These are phyloP conservation scores for Eristalis arbustorum DNA, from an alignment of 2,888 invertebrate genomes.

Conservation along the genomic window DNA sequence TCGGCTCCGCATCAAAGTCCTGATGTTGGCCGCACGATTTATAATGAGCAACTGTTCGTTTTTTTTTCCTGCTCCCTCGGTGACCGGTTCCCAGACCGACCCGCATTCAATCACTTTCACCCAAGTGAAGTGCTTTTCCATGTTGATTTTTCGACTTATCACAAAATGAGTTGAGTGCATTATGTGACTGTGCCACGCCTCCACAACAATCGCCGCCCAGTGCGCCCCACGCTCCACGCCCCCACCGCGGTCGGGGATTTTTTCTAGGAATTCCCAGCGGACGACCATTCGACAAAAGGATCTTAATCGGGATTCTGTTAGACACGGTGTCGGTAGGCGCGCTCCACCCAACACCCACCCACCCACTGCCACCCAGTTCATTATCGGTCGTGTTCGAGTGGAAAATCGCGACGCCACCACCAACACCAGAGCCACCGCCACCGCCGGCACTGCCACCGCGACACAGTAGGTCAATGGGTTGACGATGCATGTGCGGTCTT, in stretches of 20 bases:
- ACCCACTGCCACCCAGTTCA: neutral
- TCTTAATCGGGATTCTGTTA: slow-evolving; percentile 63
- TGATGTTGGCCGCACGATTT: slow-evolving; percentile 45
- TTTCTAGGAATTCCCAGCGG: neutral
- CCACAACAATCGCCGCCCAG: neutral
- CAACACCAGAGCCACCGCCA: neutral
- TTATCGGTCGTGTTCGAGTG: slow-evolving; percentile 58
- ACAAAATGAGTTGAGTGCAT: slow-evolving; percentile 70
- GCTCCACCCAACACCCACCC: neutral
- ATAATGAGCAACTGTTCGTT: slow-evolving; percentile 62
- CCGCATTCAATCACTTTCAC: slow-evolving; percentile 32
- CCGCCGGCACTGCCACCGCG: neutral
- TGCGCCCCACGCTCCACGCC: no score
- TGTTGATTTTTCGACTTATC: slow-evolving; percentile 71
- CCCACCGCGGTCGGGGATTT: no score
- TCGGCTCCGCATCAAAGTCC: slow-evolving; percentile 16
- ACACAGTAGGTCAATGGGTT: slow-evolving; percentile 69
- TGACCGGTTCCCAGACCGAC: neutral
- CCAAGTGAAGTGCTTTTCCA: slow-evolving; percentile 68
- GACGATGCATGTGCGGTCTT: slow-evolving; percentile 52
- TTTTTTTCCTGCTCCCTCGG: slow-evolving; percentile 4
- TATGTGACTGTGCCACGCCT: slow-evolving; percentile 65
- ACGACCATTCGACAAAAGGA: slow-evolving; percentile 41
- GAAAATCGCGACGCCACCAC: slow-evolving; percentile 52
- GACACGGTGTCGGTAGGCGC: slow-evolving; percentile 52